Evolutionary conservation across 2,797 vertebrate genomes (phyloP).

Genomic region (Ptychobarbus kaznakovi): DNA sequence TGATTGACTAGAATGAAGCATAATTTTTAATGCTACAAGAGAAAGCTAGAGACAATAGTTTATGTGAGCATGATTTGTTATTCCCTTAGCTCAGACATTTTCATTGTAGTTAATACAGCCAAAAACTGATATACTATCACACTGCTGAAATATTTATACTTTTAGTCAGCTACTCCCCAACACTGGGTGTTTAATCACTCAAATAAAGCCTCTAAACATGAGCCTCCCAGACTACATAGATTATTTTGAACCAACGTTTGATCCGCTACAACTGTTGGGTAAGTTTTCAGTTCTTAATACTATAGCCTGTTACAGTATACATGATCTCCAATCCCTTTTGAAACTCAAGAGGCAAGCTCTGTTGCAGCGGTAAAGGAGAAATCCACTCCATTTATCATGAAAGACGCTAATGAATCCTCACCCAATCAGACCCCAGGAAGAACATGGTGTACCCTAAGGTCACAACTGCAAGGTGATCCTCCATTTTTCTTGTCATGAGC

Average conservation of each 20-base stretch:
- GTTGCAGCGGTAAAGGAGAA: background rate
- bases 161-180: background rate
- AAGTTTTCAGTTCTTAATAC: conserved; percentile 14
- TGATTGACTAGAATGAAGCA: background rate
- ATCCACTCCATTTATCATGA: conserved; percentile 35
- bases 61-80: background rate
- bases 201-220: conserved; percentile 17
- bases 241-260: background rate
- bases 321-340: conserved; percentile 14
- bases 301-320: conserved; percentile 18
- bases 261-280: background rate
- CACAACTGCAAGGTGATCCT: conserved; percentile 33
- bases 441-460: conserved; percentile 24
- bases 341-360: conserved; percentile 1
- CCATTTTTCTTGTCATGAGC: conserved; percentile 3
- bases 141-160: background rate
- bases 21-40: background rate
- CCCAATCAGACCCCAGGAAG: conserved; percentile 27
- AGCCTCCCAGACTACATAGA: background rate
- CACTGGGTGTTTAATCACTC: background rate
- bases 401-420: conserved; percentile 23
- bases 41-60: background rate
- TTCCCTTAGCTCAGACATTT: background rate
- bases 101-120: background rate
- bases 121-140: background rate